Percentiles rank a stretch among this genome's conserved stretches.
phyloP scores from a whole-genome alignment of 1,140 invertebrate species.

The Drosophila leontia region DNA sequence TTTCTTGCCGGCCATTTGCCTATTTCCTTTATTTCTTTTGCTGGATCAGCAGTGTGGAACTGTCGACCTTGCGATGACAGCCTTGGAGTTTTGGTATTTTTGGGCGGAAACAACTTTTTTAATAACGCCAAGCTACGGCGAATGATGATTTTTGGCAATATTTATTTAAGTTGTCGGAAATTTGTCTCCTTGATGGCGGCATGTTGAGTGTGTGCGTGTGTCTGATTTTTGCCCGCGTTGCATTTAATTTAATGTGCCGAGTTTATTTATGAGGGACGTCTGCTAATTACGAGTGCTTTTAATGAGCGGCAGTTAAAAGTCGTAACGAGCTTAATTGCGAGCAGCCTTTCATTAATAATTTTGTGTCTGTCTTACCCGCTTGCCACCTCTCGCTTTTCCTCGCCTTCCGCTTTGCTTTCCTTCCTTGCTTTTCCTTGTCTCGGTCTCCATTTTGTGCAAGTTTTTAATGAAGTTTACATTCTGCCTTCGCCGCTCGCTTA shows the following conservation, averaged over 20 bases:
- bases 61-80: conserved; percentile 22
- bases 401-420: not conserved
- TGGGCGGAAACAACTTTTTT: conserved; percentile 42
- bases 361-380: conserved; percentile 37
- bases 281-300: conserved; percentile 72
- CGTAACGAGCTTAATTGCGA: conserved; percentile 77
- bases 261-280: conserved; percentile 68
- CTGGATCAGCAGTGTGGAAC: conserved; percentile 46
- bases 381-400: conserved; percentile 7
- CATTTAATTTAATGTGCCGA: conserved; percentile 59
- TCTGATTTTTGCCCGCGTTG: conserved; percentile 46
- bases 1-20: conserved; percentile 44
- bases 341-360: conserved; percentile 72
- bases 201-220: conserved; percentile 16
- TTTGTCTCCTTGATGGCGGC: conserved; percentile 23
- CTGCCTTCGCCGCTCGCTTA: conserved; percentile 37
- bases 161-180: conserved; percentile 45
- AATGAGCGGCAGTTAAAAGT: conserved; percentile 71
- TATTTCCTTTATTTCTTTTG: conserved; percentile 48
- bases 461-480: conserved; percentile 79
- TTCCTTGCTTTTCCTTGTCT: conserved; percentile 18
- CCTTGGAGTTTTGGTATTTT: not conserved
- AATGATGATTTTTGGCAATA: conserved; percentile 54
- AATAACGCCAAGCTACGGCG: conserved; percentile 26
- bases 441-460: conserved; percentile 49